A percentile compares a stretch with the other conserved stretches of the same genome.
Evolutionary conservation across 2,888 invertebrate species (phyloP).

Genomic region (Conomelus anceps): DNA sequence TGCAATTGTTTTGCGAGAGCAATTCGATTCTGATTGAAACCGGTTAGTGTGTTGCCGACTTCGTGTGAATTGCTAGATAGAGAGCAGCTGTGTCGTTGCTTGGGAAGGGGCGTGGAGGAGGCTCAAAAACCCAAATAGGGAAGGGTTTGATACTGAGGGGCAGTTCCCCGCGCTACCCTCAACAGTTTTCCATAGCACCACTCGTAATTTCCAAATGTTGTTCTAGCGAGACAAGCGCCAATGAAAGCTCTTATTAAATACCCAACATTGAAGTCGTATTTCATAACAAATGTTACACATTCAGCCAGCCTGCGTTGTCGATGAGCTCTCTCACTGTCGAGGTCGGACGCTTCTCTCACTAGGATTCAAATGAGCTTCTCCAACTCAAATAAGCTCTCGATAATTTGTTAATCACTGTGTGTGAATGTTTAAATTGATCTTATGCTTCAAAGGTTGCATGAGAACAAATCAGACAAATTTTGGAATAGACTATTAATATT

Average conservation of each 20-base stretch:
- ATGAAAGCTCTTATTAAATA: constrained; percentile 9
- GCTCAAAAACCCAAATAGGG: not conserved
- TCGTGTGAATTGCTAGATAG: not conserved
- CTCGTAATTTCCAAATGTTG: constrained; percentile 1
- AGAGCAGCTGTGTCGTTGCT: not conserved
- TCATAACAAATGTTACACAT: not conserved
- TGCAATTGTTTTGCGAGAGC: not conserved
- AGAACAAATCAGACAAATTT: too few relatives aligned
- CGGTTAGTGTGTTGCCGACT: not conserved
- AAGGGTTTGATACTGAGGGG: not conserved
- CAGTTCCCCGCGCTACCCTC: too few relatives aligned
- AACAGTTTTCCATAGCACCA: not conserved
- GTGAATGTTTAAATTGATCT: too few relatives aligned
- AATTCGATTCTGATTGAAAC: not conserved
- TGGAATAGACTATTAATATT: too few relatives aligned
- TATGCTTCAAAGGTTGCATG: too few relatives aligned
- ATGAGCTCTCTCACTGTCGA: not conserved
- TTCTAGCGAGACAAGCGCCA: not conserved
- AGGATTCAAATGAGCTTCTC: not conserved
- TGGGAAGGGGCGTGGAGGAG: not conserved
- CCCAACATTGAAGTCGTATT: not conserved
- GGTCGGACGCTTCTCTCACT: not conserved
- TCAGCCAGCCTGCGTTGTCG: not conserved
- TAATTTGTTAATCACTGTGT: not conserved
- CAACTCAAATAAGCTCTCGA: not conserved